These are phyloP conservation scores for Mantis religiosa DNA, from an alignment of 2,888 invertebrate species.

Conservation along the genomic window DNA sequence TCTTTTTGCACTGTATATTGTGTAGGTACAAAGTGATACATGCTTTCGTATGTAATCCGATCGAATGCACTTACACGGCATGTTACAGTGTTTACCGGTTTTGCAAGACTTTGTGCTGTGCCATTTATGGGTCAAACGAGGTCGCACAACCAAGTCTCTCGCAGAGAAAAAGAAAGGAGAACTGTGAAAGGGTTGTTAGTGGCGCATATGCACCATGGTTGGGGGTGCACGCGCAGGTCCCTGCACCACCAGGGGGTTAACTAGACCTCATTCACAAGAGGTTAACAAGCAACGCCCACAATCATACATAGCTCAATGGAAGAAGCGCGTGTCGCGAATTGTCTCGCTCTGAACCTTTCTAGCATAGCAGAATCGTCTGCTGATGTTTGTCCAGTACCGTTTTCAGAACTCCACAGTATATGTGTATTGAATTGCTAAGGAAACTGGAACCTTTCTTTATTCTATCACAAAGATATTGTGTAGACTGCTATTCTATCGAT, in stretches of 20 bases:
- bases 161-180: neutral
- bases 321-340: neutral
- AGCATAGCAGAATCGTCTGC: neutral
- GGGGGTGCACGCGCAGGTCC: neutral
- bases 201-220: neutral
- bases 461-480: no score
- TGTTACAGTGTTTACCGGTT: no score
- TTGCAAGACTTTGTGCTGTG: neutral
- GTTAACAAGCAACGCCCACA: neutral
- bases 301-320: neutral
- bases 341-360: neutral
- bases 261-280: constrained; percentile 1
- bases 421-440: no score
- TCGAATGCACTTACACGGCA: no score
- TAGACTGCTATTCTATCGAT: no score
- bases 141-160: neutral
- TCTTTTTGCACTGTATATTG: no score
- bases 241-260: neutral
- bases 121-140: neutral
- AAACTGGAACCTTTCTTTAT: no score
- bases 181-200: neutral
- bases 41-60: no score
- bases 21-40: no score
- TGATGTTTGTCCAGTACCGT: no score
- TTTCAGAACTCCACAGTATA: no score